phyloP scores from a whole-genome alignment of 64 coral and sea anemone genomes.

The Anthopleura sola region DNA sequence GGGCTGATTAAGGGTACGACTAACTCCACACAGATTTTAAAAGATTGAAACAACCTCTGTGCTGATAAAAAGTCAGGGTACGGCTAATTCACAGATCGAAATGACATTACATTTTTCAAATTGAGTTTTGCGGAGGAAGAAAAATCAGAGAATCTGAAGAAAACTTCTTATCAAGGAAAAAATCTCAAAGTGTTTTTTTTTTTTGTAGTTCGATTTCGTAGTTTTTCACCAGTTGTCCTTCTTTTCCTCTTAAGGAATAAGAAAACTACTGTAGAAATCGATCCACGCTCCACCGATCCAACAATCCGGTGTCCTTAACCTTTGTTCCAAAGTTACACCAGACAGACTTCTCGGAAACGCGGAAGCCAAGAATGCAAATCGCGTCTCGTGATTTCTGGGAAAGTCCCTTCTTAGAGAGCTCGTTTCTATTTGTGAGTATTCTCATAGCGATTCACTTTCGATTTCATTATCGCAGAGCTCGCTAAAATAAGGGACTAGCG shows the following conservation, averaged over 20 bases:
- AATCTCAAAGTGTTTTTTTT: too few species aligned
- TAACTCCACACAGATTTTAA: too few species aligned
- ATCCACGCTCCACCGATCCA: not conserved
- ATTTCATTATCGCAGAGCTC: not conserved
- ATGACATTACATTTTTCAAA: too few species aligned
- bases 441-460: not conserved
- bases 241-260: too few species aligned
- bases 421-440: not conserved
- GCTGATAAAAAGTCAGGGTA: too few species aligned
- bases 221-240: not conserved
- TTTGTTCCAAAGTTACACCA: not conserved
- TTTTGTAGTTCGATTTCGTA: not conserved
- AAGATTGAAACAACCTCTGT: too few species aligned
- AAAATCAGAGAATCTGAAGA: too few species aligned
- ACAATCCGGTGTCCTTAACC: not conserved
- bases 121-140: too few species aligned
- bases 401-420: not conserved
- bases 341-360: not conserved
- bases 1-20: too few species aligned
- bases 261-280: too few species aligned
- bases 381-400: slow-evolving; percentile 4
- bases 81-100: too few species aligned
- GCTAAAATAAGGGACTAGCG: not conserved
- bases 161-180: too few species aligned
- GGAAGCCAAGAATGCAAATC: not conserved